Evolutionary conservation across 2,888 invertebrate species (phyloP), one percentile per base, ranked within the genome.

Genomic region (Eilema griseolum): DNA sequence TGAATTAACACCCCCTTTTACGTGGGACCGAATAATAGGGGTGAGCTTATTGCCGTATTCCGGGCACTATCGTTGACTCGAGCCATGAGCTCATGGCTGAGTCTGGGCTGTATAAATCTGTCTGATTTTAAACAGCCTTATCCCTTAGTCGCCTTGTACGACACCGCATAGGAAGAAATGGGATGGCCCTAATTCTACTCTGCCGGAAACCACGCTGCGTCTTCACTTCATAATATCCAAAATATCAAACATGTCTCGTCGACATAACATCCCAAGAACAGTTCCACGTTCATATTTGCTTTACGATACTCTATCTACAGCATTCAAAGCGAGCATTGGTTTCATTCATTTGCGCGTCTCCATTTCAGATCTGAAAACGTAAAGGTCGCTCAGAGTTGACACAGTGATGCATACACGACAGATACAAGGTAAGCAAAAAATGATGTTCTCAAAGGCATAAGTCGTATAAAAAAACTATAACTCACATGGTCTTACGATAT

Each of bases 401-500:
- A 78, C 71, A 77, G 72, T 71, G 74, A 76, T 81, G 72, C 73
- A 69, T 67, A 64, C 72, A 28, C 71, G 70, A 72, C 69, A 79
- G 76, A 82, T 73, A 79, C 70, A 74, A 64, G 71, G 65, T 67
- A n/a, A 52, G 75, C 70, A 82, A 83, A 86, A 83, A 82, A 76
- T 70, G 41, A 28, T 77, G 64, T 67, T 70, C 70, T 78, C 66
- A 80, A 80, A 80, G 69, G 66, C 72, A 74, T 70, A 78, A 79
- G 68, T 75, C 79, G 81, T 81, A 83, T 79, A 84, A 83, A 83
- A 78, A 75, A 52, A 52, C 52, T 52, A 52, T 72, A 83, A 84
- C 82, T 85, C 89, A 88, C 83, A 87, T 91, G 92, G 90, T 86
- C 83, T 80, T 81, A 82, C 85, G 89, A 91, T 91, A 88, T 89